phyloP scores from a whole-genome alignment of 2,888 invertebrate species.

The Agriopis marginaria region DNA sequence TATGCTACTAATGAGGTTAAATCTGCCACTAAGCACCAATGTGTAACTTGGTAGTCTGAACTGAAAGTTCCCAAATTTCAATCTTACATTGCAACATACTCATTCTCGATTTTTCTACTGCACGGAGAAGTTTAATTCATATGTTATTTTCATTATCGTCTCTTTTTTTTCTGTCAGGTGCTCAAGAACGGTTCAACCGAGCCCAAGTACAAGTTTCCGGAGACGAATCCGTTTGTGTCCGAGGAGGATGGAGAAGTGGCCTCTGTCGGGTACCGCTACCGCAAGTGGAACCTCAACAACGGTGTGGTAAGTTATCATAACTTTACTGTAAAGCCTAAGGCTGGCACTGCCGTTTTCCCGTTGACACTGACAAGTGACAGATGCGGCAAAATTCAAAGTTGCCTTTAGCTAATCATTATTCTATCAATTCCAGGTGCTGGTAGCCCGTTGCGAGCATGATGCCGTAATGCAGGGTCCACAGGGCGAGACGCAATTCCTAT shows the following conservation, averaged over 20 bases:
- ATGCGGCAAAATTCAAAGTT: no score
- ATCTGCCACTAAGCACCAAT: no score
- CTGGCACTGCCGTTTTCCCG: no score
- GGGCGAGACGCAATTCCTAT: constrained; percentile 96
- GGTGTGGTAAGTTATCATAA: constrained; percentile 89
- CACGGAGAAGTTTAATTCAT: background rate
- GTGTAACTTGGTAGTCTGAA: no score
- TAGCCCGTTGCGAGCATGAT: constrained; percentile 98
- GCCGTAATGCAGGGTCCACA: constrained; percentile 95
- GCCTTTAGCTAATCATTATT: no score
- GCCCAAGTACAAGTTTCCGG: constrained; percentile 94
- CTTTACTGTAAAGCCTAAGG: background rate
- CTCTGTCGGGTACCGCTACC: constrained; percentile 98
- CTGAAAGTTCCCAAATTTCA: no score
- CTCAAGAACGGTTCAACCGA: constrained; percentile 90
- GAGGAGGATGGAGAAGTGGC: constrained; percentile 97
- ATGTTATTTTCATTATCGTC: background rate
- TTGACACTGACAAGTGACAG: no score
- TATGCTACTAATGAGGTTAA: no score
- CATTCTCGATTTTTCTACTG: no score
- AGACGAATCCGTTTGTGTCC: constrained; percentile 96
- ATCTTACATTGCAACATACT: no score
- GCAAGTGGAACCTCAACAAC: constrained; percentile 98
- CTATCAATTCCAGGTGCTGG: constrained; percentile 86
- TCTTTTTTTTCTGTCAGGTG: constrained; percentile 69